Evolutionary conservation across 2,888 invertebrate species (phyloP), one percentile per base, ranked within the genome.

Genomic region (Trachelus stipa): DNA sequence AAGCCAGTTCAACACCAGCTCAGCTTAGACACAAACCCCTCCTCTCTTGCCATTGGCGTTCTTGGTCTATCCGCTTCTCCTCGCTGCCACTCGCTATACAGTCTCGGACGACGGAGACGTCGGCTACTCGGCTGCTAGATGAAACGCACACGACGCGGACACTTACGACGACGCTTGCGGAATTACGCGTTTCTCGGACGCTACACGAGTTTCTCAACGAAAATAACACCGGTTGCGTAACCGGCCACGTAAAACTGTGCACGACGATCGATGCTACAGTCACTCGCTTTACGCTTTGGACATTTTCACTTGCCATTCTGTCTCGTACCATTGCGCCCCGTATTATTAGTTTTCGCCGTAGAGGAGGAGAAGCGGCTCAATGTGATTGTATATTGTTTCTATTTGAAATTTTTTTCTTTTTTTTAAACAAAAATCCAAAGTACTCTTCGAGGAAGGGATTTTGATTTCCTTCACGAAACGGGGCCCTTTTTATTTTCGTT

Each of bases 181-280:
- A 56, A 56, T 56, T 56, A 56, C 56, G 56, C 56, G 56, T 56
- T 56, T 56, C 56, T 56, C 56, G 56, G 56, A 56, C 56, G 56
- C 56, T 23, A 23, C 56, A 56, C 56, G 56, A 56, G 23, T 56
- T 56, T 56, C 56, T 23, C 6, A 56, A 15, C 56, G 56, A 56
- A 56, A 56, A 56, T 56, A 56, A 73, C 73, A 34, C 15, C 12
- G 73, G 31, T 73, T 73, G 33, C 73, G 73, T 73, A 33, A 73
- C 34, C 33, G 73, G n/a, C 33, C 33, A 31, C 33, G 73, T 23
- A n/a, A 34, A 73, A 9, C 71, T 3, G 34, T 34, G 33, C 23
- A 73, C 73, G 73, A 73, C n/a, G 34, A n/a, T 33, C 56, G 56
- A 56, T 56, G 56, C 56, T 40, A 56, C 9, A 56, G 56, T 56